A percentile compares a stretch with the other conserved stretches of the same genome.
These are phyloP conservation scores for Telmatochromis sp. DNA, from an alignment of 2,113 vertebrate genomes.

Conservation along the genomic window DNA sequence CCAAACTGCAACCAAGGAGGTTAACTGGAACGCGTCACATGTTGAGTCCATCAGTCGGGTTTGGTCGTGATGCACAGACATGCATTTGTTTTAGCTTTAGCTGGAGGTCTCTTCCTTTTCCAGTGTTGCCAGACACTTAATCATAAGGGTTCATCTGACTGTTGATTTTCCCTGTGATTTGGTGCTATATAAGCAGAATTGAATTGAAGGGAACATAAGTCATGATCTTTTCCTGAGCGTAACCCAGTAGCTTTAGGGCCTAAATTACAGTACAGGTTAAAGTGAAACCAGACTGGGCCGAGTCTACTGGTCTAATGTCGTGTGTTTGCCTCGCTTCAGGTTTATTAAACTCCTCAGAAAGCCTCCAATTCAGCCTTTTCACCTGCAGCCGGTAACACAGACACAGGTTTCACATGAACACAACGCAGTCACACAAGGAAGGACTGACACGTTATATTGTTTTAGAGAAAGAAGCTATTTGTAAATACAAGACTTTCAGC, in stretches of 20 bases:
- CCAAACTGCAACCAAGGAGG: accelerated
- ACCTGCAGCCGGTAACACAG: not conserved
- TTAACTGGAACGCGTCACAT: accelerated
- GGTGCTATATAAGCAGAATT: not conserved
- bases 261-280: accelerated
- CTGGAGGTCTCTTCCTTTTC: not conserved
- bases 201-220: not conserved
- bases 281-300: not conserved
- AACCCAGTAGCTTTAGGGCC: accelerated
- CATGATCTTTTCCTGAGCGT: not conserved
- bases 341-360: not conserved
- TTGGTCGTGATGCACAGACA: not conserved
- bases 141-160: not conserved
- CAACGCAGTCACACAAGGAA: not conserved
- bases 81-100: not conserved
- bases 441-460: not conserved
- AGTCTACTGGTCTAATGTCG: not conserved
- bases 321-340: not conserved
- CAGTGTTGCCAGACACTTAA: accelerated
- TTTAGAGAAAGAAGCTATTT: not conserved
- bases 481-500: not conserved
- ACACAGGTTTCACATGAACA: not conserved
- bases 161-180: not conserved
- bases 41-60: not conserved
- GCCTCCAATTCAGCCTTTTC: not conserved